Base-by-base conservation (phyloP, 2,888 invertebrate species). In the Apotomis betuletana region DNA sequence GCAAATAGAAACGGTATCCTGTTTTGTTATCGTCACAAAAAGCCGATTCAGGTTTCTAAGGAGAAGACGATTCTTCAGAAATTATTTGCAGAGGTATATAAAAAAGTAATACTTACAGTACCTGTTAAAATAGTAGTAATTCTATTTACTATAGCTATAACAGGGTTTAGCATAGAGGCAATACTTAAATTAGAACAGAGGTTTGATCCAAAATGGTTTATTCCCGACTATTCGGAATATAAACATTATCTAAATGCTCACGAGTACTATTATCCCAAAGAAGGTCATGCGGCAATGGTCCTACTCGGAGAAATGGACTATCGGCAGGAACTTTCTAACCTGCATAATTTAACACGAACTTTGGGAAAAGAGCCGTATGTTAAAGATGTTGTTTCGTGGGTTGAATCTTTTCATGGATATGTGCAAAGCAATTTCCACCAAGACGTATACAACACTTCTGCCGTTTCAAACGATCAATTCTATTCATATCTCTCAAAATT, bases 151-250 rank as follows among this genome's bases (percentile, higher is more conserved):
- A 68, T 95, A 51, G 86, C 90, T 9, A 89, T 95, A 73, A 93
- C 95, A 5, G 94, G 94, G 38, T 91, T 95, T 74, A 96, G 96
- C 80, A 90, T 95, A 69, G 89, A 94, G 79, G 95, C 95, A 51
- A 90, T 95, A 63, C 87, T 95, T 67, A 93, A 94, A 77, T 89
- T 97, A 67, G 95, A 96, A 83, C 97, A 97, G 85, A 95, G 96
- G 84, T 97, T 97, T 86, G 96, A 97, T 85, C 96, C 96, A 0
- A 94, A 93, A 69, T 97, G 97, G 97, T 97, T 97, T 82, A 93
- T 97, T 71, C 97, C 97, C 0, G 94, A 95, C 67, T 94, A 94
- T 64, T 95, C 96, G 0, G 96, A 96, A 83, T 94, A 96, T 67
- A 94, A 94, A 77, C 87, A 95, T 68, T 97, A 94, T 85, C 80